A percentile compares a stretch with the other conserved stretches of the same genome.
Conservation (phyloP, 2,888 invertebrate species). For the Diaphora mendica region DNA sequence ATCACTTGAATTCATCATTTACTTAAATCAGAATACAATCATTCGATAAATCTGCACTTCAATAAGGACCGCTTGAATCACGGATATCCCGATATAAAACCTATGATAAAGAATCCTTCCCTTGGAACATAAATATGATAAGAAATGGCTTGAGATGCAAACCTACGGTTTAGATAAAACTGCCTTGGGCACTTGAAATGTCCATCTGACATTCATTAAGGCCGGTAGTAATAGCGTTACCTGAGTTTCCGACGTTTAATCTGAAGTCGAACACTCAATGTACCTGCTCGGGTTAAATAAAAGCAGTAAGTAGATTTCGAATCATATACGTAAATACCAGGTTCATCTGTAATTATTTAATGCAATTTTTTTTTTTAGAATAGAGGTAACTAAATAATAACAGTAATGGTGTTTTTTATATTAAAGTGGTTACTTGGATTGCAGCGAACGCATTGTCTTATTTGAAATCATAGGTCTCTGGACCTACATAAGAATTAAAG, state of each 20-base stretch:
- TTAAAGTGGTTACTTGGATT: too few species aligned
- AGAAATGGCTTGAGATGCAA: slow-evolving; percentile 37
- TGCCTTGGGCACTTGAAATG: slow-evolving; percentile 64
- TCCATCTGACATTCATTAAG: slow-evolving; percentile 63
- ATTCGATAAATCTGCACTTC: slow-evolving; percentile 1
- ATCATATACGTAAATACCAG: neutral
- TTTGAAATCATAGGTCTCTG: too few species aligned
- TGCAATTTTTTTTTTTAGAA: neutral
- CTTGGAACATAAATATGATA: slow-evolving; percentile 22
- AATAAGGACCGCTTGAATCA: slow-evolving; percentile 21
- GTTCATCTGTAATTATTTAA: neutral
- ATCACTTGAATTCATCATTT: neutral
- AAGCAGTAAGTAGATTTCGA: neutral
- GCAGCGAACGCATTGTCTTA: too few species aligned
- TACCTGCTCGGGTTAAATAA: slow-evolving; percentile 29
- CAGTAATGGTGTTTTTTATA: neutral
- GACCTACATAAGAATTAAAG: too few species aligned
- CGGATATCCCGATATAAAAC: slow-evolving; percentile 27
- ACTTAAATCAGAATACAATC: neutral
- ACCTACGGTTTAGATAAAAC: slow-evolving; percentile 61
- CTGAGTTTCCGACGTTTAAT: slow-evolving; percentile 55
- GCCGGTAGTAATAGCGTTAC: slow-evolving; percentile 68
- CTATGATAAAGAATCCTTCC: slow-evolving; percentile 23
- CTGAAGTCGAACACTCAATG: slow-evolving; percentile 37
- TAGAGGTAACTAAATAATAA: neutral